phyloP scores from a whole-genome alignment of 2,888 invertebrate species.

The Netelia melanura region DNA sequence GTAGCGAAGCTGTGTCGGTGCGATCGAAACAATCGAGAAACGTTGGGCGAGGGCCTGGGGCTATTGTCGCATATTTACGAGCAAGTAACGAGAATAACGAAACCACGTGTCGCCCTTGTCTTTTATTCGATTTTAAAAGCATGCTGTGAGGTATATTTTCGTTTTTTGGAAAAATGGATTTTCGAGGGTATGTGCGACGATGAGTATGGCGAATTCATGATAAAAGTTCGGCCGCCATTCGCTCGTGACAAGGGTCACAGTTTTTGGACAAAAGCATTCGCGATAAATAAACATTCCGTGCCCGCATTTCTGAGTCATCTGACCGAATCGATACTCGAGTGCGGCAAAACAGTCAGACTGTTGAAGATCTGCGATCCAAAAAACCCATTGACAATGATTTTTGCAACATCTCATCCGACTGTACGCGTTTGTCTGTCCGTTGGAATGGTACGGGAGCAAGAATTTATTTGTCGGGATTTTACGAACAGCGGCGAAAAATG shows the following conservation, averaged over 20 bases:
- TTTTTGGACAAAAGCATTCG: slow-evolving; percentile 90
- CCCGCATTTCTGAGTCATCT: slow-evolving; percentile 90
- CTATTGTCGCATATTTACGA: slow-evolving; percentile 89
- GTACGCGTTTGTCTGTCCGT: slow-evolving; percentile 87
- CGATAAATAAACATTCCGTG: slow-evolving; percentile 85
- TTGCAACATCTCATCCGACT: slow-evolving; percentile 86
- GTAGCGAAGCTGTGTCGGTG: slow-evolving; percentile 79
- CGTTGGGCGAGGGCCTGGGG: slow-evolving; percentile 86
- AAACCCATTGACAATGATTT: slow-evolving; percentile 86
- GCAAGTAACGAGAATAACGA: slow-evolving; percentile 87
- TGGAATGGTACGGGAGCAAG: slow-evolving; percentile 85
- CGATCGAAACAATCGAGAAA: slow-evolving; percentile 71
- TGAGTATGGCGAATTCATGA: slow-evolving; percentile 93
- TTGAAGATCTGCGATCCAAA: slow-evolving; percentile 90
- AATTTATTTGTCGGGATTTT: slow-evolving; percentile 86
- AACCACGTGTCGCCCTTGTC: slow-evolving; percentile 86
- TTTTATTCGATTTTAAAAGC: slow-evolving; percentile 87
- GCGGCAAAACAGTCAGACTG: slow-evolving; percentile 91
- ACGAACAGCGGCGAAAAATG: slow-evolving; percentile 85
- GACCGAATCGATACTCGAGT: slow-evolving; percentile 89
- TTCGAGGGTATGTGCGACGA: slow-evolving; percentile 94
- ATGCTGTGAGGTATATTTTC: slow-evolving; percentile 87
- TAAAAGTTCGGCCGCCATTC: slow-evolving; percentile 89
- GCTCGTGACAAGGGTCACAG: slow-evolving; percentile 88
- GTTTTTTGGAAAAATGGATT: slow-evolving; percentile 93